These are phyloP conservation scores for Pongo abelii DNA, from an alignment of 2,113 vertebrate species.

Conservation along the genomic window DNA sequence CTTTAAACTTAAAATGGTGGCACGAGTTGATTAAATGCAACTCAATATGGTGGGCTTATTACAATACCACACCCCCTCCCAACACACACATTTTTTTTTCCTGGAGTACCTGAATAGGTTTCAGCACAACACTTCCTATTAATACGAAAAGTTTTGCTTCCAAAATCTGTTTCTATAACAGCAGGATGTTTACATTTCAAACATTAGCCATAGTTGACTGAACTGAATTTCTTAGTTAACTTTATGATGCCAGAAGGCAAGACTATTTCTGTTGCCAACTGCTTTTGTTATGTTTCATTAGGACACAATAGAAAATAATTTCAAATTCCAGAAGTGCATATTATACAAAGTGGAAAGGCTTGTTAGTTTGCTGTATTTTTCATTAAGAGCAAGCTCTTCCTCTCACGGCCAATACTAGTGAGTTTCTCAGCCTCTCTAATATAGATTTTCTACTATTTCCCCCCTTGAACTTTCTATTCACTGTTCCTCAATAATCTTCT, in stretches of 20 bases:
- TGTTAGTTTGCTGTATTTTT: neutral
- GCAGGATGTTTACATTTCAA: constrained; percentile 65
- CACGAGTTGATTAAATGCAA: constrained; percentile 27
- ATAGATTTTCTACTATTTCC: neutral
- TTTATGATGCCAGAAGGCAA: constrained; percentile 62
- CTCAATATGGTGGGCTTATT: neutral
- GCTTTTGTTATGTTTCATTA: constrained; percentile 58
- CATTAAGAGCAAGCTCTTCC: neutral
- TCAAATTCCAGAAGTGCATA: neutral
- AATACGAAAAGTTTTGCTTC: constrained; percentile 57
- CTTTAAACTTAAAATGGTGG: constrained; percentile 46
- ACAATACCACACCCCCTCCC: neutral
- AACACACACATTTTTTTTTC: neutral
- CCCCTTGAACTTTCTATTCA: neutral
- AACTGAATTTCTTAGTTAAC: constrained; percentile 72
- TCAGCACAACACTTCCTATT: constrained; percentile 23
- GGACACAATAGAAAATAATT: neutral
- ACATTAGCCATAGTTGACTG: constrained; percentile 63
- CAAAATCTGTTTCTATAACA: constrained; percentile 67
- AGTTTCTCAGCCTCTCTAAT: neutral
- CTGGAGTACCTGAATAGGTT: constrained; percentile 39
- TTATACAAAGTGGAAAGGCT: neutral
- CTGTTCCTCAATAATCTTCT: neutral
- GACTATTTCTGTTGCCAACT: constrained; percentile 46
- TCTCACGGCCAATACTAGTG: neutral